Evolutionary conservation across 2,797 vertebrate species (phyloP).

Genomic region (Knipowitschia caucasica): DNA sequence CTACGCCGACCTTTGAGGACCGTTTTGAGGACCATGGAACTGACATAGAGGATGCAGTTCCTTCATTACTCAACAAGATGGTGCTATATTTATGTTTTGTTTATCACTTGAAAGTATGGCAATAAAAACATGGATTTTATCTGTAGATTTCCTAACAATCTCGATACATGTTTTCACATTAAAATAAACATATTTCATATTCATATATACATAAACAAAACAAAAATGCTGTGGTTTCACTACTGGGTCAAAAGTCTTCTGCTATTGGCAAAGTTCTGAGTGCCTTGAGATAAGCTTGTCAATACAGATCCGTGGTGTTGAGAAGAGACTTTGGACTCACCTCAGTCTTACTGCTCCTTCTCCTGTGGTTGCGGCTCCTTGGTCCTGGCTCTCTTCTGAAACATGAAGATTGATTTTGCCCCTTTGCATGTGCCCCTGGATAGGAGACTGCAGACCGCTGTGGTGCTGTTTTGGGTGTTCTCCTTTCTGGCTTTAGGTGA

Average conservation of each 20-base stretch:
- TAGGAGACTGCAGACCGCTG: conserved; percentile 83
- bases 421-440: conserved; percentile 69
- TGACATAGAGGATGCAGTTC: conserved; percentile 12
- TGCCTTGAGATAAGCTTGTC: conserved; percentile 63
- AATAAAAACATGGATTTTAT: conserved; percentile 5
- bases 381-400: conserved; percentile 2
- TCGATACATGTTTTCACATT: neutral
- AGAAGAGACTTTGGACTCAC: conserved; percentile 75
- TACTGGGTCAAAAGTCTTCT: conserved; percentile 62
- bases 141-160: neutral
- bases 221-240: neutral
- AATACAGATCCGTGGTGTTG: conserved; percentile 24
- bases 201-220: too few relatives aligned
- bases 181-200: too few relatives aligned
- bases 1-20: too few relatives aligned
- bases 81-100: conserved; percentile 10
- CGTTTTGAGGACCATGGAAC: too few relatives aligned
- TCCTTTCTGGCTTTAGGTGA: conserved; percentile 87
- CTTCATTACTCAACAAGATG: conserved; percentile 22
- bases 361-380: conserved; percentile 11
- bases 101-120: neutral
- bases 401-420: conserved; percentile 87
- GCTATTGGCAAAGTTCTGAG: conserved; percentile 33
- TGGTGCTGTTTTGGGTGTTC: conserved; percentile 84
- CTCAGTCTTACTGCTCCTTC: conserved; percentile 22